phyloP scores from a whole-genome alignment of 23 tunicate species.

The Corella eumyota region DNA sequence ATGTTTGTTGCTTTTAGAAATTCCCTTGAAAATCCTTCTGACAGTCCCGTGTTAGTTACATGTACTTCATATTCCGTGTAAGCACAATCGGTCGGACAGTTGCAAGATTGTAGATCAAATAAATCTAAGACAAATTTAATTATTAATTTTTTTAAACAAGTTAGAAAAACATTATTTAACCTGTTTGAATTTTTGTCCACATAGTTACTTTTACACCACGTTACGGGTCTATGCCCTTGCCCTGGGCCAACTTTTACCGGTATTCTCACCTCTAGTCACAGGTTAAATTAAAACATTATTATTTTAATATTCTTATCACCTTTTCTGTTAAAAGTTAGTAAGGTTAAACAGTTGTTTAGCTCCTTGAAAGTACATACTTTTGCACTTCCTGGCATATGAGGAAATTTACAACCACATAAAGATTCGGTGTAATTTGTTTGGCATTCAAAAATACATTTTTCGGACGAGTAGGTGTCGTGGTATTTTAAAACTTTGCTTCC shows the following conservation, averaged over 20 bases:
- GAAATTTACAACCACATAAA: constrained; percentile 22
- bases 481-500: constrained; percentile 9
- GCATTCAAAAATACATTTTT: constrained; percentile 24
- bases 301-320: no score
- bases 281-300: no score
- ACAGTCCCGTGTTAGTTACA: not conserved
- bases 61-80: not conserved
- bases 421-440: constrained; percentile 4
- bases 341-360: no score
- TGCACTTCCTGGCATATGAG: constrained; percentile 7
- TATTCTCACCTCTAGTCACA: no score
- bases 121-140: no score
- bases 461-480: constrained; percentile 12
- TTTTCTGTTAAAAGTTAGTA: no score
- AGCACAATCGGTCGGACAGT: not conserved
- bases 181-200: no score
- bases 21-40: not conserved
- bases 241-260: no score
- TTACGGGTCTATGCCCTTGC: no score
- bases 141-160: no score
- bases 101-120: constrained; percentile 2
- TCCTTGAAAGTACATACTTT: not conserved
- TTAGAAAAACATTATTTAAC: no score
- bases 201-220: no score
- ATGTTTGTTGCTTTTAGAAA: not conserved